phyloP scores from a whole-genome alignment of 2,113 vertebrate genomes.

The Upupa epops region DNA sequence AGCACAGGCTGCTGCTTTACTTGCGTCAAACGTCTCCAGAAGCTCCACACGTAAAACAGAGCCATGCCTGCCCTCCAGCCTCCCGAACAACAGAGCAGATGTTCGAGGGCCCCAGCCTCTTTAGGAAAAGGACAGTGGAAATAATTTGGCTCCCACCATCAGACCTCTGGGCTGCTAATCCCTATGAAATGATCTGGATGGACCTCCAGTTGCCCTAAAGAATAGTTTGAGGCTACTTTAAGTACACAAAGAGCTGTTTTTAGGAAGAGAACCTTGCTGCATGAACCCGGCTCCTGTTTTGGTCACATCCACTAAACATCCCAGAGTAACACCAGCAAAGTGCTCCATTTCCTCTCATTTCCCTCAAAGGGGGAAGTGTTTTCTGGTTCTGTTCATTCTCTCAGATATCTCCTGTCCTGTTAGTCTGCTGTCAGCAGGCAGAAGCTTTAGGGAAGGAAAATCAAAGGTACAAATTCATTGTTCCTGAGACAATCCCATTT shows the following conservation, averaged over 20 bases:
- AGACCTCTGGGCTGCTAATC: neutral
- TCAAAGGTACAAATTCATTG: neutral
- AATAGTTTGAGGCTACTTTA: neutral
- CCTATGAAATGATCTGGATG: neutral
- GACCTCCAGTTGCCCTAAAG: neutral
- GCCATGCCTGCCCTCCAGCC: neutral
- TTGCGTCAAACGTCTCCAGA: neutral
- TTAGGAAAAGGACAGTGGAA: neutral
- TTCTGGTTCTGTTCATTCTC: neutral
- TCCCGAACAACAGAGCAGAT: neutral
- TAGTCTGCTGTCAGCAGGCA: neutral
- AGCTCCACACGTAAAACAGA: neutral
- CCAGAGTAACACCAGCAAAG: too few relatives aligned
- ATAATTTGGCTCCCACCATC: neutral
- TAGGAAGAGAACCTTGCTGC: neutral
- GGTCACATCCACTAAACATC: neutral
- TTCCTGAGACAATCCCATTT: neutral
- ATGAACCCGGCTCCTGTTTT: neutral
- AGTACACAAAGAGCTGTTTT: neutral
- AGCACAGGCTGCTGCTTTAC: neutral
- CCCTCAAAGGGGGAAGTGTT: neutral
- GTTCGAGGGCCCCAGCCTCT: neutral
- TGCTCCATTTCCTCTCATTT: neutral
- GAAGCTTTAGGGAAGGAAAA: neutral
- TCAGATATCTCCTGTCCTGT: neutral